phyloP scores from a whole-genome alignment of 2,113 vertebrate genomes.

The Ailurus styani region DNA sequence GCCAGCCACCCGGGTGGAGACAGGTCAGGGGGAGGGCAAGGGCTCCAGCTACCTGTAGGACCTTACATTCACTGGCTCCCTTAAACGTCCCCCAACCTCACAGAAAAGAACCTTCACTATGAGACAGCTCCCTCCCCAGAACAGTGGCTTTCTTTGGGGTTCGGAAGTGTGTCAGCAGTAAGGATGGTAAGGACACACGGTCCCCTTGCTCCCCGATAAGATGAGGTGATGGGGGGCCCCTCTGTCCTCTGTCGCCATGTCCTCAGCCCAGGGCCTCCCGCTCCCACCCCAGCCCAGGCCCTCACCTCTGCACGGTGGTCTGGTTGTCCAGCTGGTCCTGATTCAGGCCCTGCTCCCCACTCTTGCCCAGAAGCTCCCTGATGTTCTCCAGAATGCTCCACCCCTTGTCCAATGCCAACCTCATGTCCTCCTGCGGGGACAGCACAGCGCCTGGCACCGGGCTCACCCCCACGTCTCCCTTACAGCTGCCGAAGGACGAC shows the following conservation, averaged over 20 bases:
- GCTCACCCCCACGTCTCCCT: no score
- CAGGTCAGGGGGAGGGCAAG: no score
- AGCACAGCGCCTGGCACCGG: accelerated
- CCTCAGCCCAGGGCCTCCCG: background rate
- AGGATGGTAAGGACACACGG: background rate
- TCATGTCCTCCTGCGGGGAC: constrained; percentile 87
- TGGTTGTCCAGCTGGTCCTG: constrained; percentile 95
- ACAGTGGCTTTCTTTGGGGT: background rate
- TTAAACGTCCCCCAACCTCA: accelerated
- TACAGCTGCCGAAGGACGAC: background rate
- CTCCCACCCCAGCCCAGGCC: background rate
- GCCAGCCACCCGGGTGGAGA: no score
- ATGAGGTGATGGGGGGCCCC: background rate
- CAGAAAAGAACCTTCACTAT: background rate
- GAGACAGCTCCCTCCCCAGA: background rate
- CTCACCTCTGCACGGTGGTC: constrained; percentile 92
- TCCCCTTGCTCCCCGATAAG: background rate
- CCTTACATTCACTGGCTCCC: no score
- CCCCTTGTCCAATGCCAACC: constrained; percentile 87
- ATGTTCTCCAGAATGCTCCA: constrained; percentile 87
- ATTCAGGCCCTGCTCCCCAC: constrained; percentile 89
- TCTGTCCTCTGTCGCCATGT: background rate
- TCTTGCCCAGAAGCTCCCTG: constrained; percentile 85
- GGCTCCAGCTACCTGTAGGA: no score
- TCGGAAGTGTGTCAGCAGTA: background rate